phyloP scores from a whole-genome alignment of 2,113 vertebrate genomes.

The Catharus bicknelli region DNA sequence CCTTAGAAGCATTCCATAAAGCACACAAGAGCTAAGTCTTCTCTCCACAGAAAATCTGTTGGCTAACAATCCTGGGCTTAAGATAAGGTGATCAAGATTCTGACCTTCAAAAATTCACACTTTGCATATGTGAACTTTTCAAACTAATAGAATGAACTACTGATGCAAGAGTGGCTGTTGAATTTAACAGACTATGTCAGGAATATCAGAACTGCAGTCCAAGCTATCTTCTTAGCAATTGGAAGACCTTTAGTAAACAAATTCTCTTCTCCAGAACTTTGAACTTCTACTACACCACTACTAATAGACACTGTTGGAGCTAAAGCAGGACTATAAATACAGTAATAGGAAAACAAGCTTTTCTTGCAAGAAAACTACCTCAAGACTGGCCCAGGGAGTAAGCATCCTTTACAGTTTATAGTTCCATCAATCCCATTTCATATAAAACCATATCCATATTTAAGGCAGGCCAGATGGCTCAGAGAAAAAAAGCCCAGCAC shows the following conservation, averaged over 20 bases:
- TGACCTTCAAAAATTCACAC: neutral
- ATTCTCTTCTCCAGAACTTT: neutral
- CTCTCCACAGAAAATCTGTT: neutral
- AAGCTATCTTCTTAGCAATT: neutral
- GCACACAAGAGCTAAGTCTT: neutral
- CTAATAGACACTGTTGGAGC: neutral
- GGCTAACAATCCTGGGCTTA: neutral
- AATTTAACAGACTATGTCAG: neutral
- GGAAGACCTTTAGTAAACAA: neutral
- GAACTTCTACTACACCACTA: neutral
- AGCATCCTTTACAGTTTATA: neutral
- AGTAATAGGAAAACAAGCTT: neutral
- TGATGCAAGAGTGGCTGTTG: neutral
- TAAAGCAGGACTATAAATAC: neutral
- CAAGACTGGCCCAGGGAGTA: neutral
- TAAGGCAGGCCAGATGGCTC: neutral
- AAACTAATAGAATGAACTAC: neutral
- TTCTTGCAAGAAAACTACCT: neutral
- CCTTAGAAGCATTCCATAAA: neutral
- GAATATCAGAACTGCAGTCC: neutral
- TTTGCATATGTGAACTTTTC: neutral
- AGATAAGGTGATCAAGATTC: neutral
- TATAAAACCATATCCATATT: neutral
- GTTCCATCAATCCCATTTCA: neutral
- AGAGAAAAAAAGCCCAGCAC: neutral